Conservation (phyloP, 2,113 vertebrate genomes). For the Chaenocephalus aceratus region DNA sequence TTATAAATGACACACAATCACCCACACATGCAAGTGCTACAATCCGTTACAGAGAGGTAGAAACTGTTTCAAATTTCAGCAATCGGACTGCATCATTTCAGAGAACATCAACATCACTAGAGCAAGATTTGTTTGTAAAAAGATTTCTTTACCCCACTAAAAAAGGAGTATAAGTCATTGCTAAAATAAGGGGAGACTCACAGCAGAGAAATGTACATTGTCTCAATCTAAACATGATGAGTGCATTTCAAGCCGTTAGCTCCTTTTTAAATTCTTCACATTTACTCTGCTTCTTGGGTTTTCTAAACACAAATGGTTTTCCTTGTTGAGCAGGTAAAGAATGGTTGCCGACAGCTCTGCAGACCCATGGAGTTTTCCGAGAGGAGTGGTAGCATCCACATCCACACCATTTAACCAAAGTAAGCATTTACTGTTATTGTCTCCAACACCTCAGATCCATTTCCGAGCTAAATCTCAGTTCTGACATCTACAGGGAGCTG, state of each 20-base stretch:
- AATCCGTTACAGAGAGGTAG: background rate
- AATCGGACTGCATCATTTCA: conserved; percentile 4
- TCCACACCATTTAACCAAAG: conserved; percentile 29
- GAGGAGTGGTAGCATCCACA: conserved; percentile 4
- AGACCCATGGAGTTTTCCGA: background rate
- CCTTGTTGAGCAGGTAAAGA: conserved; percentile 1
- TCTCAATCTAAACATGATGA: background rate
- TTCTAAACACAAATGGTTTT: background rate
- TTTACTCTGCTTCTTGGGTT: background rate
- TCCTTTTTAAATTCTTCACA: background rate
- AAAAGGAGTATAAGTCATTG: background rate
- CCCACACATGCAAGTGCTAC: background rate
- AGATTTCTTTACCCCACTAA: background rate
- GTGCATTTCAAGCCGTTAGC: background rate
- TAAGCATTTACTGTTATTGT: conserved; percentile 37
- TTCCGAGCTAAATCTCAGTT: conserved; percentile 20
- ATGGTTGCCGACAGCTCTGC: conserved; percentile 1
- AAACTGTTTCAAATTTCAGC: conserved; percentile 19
- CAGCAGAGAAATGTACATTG: background rate
- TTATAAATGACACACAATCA: conserved; percentile 34
- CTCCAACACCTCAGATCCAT: conserved; percentile 28
- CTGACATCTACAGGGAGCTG: conserved; percentile 15
- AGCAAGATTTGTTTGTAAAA: background rate
- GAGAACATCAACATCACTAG: conserved; percentile 9
- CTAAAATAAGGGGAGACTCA: background rate